phyloP scores from a whole-genome alignment of 2,113 vertebrate species.

The Notarius lentiginosus region DNA sequence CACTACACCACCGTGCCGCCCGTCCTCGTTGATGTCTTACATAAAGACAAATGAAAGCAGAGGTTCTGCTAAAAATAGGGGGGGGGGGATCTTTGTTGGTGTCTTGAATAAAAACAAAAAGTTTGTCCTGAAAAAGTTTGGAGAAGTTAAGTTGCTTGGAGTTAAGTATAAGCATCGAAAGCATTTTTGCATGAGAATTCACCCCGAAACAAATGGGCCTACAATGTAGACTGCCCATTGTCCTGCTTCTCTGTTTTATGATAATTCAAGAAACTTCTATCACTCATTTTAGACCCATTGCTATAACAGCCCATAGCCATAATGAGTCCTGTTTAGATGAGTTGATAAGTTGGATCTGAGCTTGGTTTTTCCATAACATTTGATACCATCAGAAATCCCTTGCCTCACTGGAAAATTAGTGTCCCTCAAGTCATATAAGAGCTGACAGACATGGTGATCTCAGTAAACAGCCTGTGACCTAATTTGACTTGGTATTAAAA shows the following conservation, averaged over 20 bases:
- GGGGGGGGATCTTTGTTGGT: no score
- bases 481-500: constrained; percentile 1
- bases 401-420: constrained; percentile 40
- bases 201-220: not conserved
- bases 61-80: not conserved
- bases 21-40: not conserved
- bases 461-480: constrained; percentile 13
- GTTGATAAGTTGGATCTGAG: constrained; percentile 19
- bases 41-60: not conserved
- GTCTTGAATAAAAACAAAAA: not conserved
- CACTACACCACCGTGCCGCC: no score
- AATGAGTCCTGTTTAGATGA: constrained; percentile 14
- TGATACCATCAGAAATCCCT: constrained; percentile 29
- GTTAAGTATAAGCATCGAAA: not conserved
- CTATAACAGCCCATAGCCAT: not conserved
- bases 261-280: not conserved
- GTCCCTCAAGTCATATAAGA: constrained; percentile 12
- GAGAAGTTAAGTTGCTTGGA: not conserved
- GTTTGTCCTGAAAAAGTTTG: not conserved
- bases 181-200: not conserved
- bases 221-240: not conserved
- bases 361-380: constrained; percentile 27
- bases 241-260: not conserved
- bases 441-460: not conserved
- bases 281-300: not conserved